Evolutionary conservation across 2,113 vertebrate species (phyloP).

Genomic region (Eptesicus fuscus): DNA sequence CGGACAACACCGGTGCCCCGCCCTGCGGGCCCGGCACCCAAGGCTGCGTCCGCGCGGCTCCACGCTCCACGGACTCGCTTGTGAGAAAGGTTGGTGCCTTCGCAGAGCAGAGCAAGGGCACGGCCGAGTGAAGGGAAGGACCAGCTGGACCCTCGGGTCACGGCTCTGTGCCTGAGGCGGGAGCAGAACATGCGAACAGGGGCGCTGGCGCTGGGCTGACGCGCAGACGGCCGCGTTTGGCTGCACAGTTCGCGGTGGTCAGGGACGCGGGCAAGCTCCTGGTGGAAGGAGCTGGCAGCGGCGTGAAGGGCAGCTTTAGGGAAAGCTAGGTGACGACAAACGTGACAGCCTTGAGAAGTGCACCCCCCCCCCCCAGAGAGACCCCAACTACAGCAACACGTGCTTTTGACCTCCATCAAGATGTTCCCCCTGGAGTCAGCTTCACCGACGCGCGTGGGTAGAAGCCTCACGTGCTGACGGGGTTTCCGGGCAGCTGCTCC

Average conservation of each 20-base stretch:
- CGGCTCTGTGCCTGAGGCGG: neutral
- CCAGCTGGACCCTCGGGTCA: too few relatives aligned
- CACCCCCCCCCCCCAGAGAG: neutral
- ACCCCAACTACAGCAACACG: accelerated
- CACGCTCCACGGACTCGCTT: accelerated
- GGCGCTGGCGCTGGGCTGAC: neutral
- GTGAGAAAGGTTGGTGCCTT: neutral
- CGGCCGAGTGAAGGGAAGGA: neutral
- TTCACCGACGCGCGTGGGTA: neutral
- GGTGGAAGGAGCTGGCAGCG: neutral
- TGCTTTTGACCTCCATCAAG: neutral
- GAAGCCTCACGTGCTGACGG: neutral
- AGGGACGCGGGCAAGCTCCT: neutral
- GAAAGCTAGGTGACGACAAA: neutral
- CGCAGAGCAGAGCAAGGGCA: accelerated
- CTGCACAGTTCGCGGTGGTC: neutral
- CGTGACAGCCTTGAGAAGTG: accelerated
- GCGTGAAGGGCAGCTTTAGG: neutral
- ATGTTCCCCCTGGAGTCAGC: neutral
- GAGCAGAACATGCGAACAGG: neutral
- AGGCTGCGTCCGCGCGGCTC: neutral
- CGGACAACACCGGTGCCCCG: neutral
- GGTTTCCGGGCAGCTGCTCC: neutral
- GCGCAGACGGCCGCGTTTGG: neutral
- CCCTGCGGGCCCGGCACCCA: neutral